Base-by-base conservation (phyloP, 2,888 invertebrate genomes). In the Pedicia rivosa region DNA sequence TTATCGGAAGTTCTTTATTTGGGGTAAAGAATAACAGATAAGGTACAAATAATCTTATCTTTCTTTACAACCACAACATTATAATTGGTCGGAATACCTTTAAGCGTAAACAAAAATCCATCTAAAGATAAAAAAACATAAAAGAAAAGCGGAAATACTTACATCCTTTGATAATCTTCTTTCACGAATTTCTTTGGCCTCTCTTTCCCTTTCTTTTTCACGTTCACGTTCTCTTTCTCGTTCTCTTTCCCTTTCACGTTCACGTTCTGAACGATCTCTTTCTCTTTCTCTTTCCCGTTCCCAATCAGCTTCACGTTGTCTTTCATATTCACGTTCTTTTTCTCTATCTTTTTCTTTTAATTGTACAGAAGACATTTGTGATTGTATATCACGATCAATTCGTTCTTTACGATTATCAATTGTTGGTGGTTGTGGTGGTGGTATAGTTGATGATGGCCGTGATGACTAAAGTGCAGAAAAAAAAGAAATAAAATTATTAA, bases 271-370 rank as follows among this genome's bases (percentile, higher is more conserved):
- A 24, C n/a, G 10, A 17, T 25, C 25, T 12, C 10, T 38, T 60
- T 62, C 44, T 53, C 61, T 56, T 55, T 66, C 52, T 48, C 55
- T 53, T 58, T 63, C 46, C 59, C 55, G 51, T 57, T 57, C 46
- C 48, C 55, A 46, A 28, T 52, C 54, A n/a, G n/a, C n/a, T n/a
- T n/a, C n/a, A 36, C 56, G 49, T 15, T 57, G 57, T 39, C 63
- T 55, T 42, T 66, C 67, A 47, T 65, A 63, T 35, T 56, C 53
- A 43, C 50, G 55, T 15, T 66, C 58, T 43, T 60, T 61, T 36
- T 68, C 67, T 6, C 45, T 48, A 44, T 56, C 53, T 47, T 59
- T 56, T 38, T 56, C 55, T 42, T 57, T 60, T 43, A 49, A 60
- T 25, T 35, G 35, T 15, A 14, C 2, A n/a, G 35, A 35, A 15